phyloP scores from a whole-genome alignment of 2,113 vertebrate genomes.

The Tringa solitaria region DNA sequence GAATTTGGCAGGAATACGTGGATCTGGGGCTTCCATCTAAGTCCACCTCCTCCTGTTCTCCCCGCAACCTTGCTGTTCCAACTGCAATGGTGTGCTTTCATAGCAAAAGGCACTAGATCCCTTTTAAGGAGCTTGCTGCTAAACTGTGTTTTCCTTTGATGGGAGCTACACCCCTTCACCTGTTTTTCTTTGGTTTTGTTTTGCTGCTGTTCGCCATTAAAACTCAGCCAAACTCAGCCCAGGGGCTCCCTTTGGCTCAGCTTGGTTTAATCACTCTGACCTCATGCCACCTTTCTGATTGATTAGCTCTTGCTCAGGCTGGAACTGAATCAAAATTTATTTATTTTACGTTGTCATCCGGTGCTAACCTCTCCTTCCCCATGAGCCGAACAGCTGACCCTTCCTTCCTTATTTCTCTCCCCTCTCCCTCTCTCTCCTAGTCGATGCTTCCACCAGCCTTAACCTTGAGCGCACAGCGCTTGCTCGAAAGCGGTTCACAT shows the following conservation, averaged over 20 bases:
- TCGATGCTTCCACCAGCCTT: conserved; percentile 80
- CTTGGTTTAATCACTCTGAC: conserved; percentile 29
- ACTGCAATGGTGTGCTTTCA: neutral
- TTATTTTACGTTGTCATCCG: conserved; percentile 17
- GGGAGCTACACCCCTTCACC: neutral
- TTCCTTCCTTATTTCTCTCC: conserved; percentile 70
- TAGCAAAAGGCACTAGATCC: neutral
- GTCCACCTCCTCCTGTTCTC: neutral
- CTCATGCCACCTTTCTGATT: conserved; percentile 14
- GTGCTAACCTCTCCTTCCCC: conserved; percentile 53
- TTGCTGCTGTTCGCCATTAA: neutral
- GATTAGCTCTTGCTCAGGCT: conserved; percentile 50
- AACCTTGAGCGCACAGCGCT: conserved; percentile 81
- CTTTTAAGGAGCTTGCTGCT: conserved; percentile 1
- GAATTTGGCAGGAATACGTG: neutral
- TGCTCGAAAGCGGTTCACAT: conserved; percentile 89
- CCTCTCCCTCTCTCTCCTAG: conserved; percentile 79
- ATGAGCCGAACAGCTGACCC: conserved; percentile 48
- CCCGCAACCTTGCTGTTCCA: neutral
- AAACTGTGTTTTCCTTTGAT: conserved; percentile 33
- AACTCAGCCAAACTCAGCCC: conserved; percentile 39
- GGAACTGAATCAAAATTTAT: conserved; percentile 19
- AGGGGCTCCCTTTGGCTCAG: conserved; percentile 32
- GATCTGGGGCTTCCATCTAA: neutral
- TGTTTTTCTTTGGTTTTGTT: neutral